These are phyloP conservation scores for Prionailurus bengalensis DNA, from an alignment of 2,113 vertebrate genomes.

Conservation along the genomic window DNA sequence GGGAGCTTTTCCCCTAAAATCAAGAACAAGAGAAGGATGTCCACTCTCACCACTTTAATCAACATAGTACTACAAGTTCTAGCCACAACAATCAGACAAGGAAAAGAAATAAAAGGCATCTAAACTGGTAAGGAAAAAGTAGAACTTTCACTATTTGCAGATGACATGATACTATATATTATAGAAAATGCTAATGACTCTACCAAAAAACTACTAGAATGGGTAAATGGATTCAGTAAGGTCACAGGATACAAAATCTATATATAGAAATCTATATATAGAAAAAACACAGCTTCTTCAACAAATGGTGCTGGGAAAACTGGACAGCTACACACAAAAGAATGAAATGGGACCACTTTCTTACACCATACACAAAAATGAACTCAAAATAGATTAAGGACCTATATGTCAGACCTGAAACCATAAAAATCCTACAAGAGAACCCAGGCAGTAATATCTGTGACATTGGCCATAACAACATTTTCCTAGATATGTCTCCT, in stretches of 20 bases:
- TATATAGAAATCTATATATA: background rate
- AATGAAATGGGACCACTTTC: background rate
- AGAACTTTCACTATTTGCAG: background rate
- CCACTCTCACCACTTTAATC: background rate
- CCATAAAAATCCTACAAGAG: background rate
- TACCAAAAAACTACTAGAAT: background rate
- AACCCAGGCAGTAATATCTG: background rate
- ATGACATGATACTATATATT: background rate
- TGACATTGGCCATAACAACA: background rate
- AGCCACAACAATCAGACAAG: background rate
- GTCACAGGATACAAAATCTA: background rate
- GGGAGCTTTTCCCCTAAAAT: background rate
- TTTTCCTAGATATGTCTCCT: background rate
- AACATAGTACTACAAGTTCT: background rate
- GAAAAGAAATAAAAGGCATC: background rate
- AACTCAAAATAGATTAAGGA: background rate
- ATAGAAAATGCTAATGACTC: background rate
- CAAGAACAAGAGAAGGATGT: background rate
- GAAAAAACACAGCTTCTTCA: background rate
- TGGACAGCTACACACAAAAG: background rate
- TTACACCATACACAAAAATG: background rate
- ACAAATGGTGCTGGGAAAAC: background rate
- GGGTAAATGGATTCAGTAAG: background rate
- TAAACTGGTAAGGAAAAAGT: background rate
- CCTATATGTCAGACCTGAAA: background rate